Evolutionary conservation across 2,113 vertebrate genomes (phyloP).

Genomic region (Cepphus grylle): DNA sequence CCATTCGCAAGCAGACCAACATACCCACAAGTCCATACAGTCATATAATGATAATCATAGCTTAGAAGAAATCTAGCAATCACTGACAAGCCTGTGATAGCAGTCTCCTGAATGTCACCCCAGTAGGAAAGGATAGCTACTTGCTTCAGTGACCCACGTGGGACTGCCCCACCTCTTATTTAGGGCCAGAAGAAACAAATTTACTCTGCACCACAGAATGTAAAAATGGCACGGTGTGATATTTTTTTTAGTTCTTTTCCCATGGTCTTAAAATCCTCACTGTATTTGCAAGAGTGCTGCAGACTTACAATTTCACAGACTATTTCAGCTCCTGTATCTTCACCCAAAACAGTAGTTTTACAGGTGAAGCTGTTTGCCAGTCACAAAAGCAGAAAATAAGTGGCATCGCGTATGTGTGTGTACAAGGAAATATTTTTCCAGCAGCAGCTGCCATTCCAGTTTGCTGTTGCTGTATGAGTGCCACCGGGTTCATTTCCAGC

Average conservation of each 20-base stretch:
- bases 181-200: not conserved
- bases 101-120: not conserved
- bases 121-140: not conserved
- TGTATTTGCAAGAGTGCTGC: not conserved
- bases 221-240: not conserved
- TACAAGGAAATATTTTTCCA: not conserved
- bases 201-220: not conserved
- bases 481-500: not conserved
- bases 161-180: not conserved
- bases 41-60: not conserved
- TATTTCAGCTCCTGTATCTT: not conserved
- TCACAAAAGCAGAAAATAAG: not conserved
- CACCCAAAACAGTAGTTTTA: not conserved
- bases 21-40: not conserved
- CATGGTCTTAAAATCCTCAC: not conserved
- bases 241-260: not conserved
- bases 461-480: not conserved
- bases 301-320: not conserved
- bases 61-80: not conserved
- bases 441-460: not conserved
- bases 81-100: not conserved
- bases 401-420: fast-evolving
- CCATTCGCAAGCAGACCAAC: not conserved
- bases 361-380: not conserved
- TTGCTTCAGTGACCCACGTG: fast-evolving